These are phyloP conservation scores for Plebejus anna DNA, from an alignment of 2,888 invertebrate genomes.

Conservation along the genomic window DNA sequence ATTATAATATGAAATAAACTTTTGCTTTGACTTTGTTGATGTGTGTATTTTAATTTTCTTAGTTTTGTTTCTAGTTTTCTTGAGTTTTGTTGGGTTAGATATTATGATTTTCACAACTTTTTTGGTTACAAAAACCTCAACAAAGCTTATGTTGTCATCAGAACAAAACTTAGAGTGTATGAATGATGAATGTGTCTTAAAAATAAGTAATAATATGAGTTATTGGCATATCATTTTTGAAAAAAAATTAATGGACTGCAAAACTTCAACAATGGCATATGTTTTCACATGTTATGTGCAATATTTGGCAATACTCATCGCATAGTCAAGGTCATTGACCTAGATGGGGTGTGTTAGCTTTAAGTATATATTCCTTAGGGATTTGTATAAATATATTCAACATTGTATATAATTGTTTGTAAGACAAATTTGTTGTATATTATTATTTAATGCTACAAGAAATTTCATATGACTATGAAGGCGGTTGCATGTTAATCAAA, in stretches of 20 bases:
- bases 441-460: slow-evolving; percentile 11
- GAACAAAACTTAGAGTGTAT: slow-evolving; percentile 26
- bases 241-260: slow-evolving; percentile 42
- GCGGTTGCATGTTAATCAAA: slow-evolving; percentile 22
- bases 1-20: background rate
- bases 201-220: slow-evolving; percentile 35
- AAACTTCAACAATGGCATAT: slow-evolving; percentile 39
- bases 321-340: slow-evolving; percentile 59
- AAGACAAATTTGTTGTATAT: slow-evolving; percentile 31
- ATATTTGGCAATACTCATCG: slow-evolving; percentile 76
- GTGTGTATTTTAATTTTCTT: background rate
- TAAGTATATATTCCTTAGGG: slow-evolving; percentile 56
- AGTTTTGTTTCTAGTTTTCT: background rate
- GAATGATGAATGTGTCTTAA: slow-evolving; percentile 21
- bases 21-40: background rate
- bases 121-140: background rate
- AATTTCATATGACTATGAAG: slow-evolving; percentile 12
- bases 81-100: background rate
- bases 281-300: slow-evolving; percentile 57
- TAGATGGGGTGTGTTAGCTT: slow-evolving; percentile 55
- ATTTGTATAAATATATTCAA: slow-evolving; percentile 44
- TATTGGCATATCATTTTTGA: slow-evolving; percentile 44
- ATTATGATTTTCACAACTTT: background rate
- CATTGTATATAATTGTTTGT: slow-evolving; percentile 48
- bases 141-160: background rate